A percentile compares a stretch with the other conserved stretches of the same genome.
Evolutionary conservation across 2,888 invertebrate genomes (phyloP).

Genomic region (Corythucha ciliata): DNA sequence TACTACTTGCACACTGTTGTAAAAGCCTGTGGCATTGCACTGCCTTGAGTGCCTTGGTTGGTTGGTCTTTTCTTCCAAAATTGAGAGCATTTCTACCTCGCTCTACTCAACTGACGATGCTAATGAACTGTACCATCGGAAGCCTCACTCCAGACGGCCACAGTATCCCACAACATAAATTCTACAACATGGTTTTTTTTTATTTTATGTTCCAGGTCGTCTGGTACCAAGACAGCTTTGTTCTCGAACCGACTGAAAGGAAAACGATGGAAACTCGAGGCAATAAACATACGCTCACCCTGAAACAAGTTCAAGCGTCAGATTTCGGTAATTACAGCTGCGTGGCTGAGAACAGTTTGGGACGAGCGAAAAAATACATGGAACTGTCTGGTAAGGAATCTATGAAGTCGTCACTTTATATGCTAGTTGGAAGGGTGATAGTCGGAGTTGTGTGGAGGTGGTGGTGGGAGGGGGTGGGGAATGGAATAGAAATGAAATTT

Average conservation of each 20-base stretch:
- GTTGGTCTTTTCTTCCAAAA: too few species aligned
- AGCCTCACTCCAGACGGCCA: too few species aligned
- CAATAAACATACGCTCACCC: constrained; percentile 56
- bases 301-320: constrained; percentile 56
- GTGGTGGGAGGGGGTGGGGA: neutral
- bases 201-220: constrained; percentile 47
- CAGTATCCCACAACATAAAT: too few species aligned
- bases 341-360: constrained; percentile 59
- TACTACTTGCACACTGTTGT: too few species aligned
- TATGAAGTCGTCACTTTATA: neutral
- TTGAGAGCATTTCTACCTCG: too few species aligned
- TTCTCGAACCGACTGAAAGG: constrained; percentile 56
- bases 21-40: too few species aligned
- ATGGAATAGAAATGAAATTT: neutral
- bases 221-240: constrained; percentile 63
- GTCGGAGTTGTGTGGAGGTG: neutral
- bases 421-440: neutral
- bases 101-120: too few species aligned
- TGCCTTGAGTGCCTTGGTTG: too few species aligned
- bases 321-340: constrained; percentile 66
- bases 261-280: constrained; percentile 60
- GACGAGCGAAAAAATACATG: constrained; percentile 58
- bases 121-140: too few species aligned
- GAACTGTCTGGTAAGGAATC: constrained; percentile 52
- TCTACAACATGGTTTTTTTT: too few species aligned